These are phyloP conservation scores for Drosophila rhopaloa DNA, from an alignment of 1,140 invertebrate genomes.

Conservation along the genomic window DNA sequence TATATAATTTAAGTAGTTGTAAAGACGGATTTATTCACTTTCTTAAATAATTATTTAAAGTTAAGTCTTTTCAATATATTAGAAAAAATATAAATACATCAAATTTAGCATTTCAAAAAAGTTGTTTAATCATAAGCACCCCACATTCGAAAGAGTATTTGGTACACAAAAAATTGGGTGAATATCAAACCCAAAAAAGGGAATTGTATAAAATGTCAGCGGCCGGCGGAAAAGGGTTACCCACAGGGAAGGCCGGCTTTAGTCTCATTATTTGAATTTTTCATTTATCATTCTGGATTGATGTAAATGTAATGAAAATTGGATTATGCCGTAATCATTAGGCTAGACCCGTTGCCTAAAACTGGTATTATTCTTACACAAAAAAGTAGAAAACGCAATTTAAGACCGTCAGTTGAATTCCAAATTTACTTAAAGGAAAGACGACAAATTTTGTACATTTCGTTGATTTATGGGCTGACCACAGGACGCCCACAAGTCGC, in stretches of 20 bases:
- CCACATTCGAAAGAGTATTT: conserved; percentile 11
- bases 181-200: conserved; percentile 29
- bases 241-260: conserved; percentile 26
- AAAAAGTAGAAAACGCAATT: conserved; percentile 6
- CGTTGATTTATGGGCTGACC: conserved; percentile 58
- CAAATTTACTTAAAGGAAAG: conserved; percentile 24
- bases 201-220: conserved; percentile 44
- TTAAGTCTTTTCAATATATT: too few species aligned
- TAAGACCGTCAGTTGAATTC: neutral
- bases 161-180: conserved; percentile 13
- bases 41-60: too few species aligned
- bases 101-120: too few species aligned
- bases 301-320: conserved; percentile 77
- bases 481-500: conserved; percentile 45
- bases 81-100: too few species aligned
- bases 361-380: neutral
- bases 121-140: neutral
- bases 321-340: conserved; percentile 77
- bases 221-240: conserved; percentile 30
- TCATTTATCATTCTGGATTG: conserved; percentile 77
- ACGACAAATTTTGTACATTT: conserved; percentile 70
- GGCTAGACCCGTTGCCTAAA: conserved; percentile 9
- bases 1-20: too few species aligned
- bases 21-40: too few species aligned
- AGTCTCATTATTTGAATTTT: conserved; percentile 74